Evolutionary conservation across 2,113 vertebrate species (phyloP).

Genomic region (Todiramphus saurophagus): DNA sequence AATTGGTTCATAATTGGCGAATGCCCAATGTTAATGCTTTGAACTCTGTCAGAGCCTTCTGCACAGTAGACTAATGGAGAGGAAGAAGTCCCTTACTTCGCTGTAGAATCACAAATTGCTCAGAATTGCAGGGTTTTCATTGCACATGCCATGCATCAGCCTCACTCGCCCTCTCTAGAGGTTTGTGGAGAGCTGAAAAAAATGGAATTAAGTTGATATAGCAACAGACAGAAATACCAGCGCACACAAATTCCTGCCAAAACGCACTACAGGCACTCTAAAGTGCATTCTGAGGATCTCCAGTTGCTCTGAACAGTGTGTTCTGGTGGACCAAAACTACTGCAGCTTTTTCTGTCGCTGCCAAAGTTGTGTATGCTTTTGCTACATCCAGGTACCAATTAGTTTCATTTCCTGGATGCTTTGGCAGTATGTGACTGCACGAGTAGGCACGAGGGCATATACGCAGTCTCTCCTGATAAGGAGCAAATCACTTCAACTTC

Average conservation of each 20-base stretch:
- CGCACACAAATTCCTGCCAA: neutral
- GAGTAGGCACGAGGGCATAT: neutral
- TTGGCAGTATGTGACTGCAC: fast-evolving
- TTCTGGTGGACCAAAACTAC: neutral
- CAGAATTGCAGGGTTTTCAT: neutral
- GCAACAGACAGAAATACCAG: neutral
- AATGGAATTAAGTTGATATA: neutral
- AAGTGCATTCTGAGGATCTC: neutral
- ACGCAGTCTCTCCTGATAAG: neutral
- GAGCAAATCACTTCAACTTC: neutral
- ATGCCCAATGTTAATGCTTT: neutral
- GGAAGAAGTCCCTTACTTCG: neutral
- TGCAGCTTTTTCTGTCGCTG: neutral
- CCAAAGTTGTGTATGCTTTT: neutral
- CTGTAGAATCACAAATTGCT: neutral
- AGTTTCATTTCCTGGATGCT: neutral
- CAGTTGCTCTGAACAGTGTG: neutral
- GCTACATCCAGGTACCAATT: neutral
- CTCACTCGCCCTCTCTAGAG: fast-evolving
- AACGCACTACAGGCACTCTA: neutral
- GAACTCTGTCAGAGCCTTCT: neutral
- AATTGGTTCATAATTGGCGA: neutral
- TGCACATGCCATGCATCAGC: neutral
- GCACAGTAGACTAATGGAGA: neutral
- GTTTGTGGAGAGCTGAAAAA: neutral